Conservation (phyloP, 2,888 invertebrate genomes). For the Octonoba sinensis region DNA sequence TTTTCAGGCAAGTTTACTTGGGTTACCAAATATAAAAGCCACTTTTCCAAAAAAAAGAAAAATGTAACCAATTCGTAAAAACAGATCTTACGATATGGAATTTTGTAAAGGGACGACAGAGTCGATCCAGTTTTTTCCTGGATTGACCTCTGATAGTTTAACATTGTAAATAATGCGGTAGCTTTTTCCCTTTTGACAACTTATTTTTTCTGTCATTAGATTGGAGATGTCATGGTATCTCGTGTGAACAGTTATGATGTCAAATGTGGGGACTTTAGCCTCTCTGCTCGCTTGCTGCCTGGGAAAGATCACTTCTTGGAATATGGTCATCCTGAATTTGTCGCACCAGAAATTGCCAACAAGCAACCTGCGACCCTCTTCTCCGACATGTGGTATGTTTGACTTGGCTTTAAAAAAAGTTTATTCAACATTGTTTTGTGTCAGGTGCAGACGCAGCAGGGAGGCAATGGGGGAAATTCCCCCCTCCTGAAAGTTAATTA, state of each 20-base stretch:
- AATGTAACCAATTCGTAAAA: no score
- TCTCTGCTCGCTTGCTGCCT: slow-evolving; percentile 82
- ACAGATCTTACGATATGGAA: no score
- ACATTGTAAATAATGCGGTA: not conserved
- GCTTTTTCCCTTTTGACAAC: no score
- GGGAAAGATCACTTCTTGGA: slow-evolving; percentile 81
- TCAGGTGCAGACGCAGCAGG: no score
- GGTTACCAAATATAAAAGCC: no score
- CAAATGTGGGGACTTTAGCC: slow-evolving; percentile 91
- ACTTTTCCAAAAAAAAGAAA: no score
- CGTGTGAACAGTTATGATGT: slow-evolving; percentile 88
- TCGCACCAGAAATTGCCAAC: slow-evolving; percentile 88
- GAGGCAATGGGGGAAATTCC: no score
- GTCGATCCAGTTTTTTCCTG: no score
- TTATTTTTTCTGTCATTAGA: slow-evolving; percentile 23
- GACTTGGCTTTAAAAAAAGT: not conserved
- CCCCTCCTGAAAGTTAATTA: no score
- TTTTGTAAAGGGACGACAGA: no score
- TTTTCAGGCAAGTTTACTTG: no score
- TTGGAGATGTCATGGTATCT: slow-evolving; percentile 85
- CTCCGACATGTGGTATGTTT: slow-evolving; percentile 89
- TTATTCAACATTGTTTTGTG: no score
- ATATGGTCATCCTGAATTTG: slow-evolving; percentile 90
- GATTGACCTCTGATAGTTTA: not conserved
- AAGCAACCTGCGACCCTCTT: slow-evolving; percentile 85